Conservation (phyloP, 2,797 vertebrate species). For the Sebastes hopkinsi region DNA sequence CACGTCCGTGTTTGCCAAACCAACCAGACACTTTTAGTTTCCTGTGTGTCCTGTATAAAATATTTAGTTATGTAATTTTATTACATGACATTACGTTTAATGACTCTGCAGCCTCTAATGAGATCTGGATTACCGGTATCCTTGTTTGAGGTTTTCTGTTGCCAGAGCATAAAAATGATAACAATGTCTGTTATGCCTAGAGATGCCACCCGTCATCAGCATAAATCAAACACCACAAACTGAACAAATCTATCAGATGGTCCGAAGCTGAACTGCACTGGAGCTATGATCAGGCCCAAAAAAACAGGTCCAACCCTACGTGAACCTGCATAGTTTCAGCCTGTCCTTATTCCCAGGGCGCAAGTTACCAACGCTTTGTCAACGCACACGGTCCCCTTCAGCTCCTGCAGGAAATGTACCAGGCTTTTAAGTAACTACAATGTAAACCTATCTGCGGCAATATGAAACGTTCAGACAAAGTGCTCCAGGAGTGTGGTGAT, state of each 20-base stretch:
- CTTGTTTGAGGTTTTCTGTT: conserved; percentile 25
- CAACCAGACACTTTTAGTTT: background rate
- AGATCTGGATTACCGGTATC: background rate
- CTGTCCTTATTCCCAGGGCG: accelerated
- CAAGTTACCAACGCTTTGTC: no score
- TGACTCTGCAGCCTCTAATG: conserved; percentile 9
- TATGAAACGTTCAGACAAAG: no score
- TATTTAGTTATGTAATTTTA: background rate
- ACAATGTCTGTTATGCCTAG: conserved; percentile 14
- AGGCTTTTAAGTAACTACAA: no score
- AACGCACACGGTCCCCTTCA: no score
- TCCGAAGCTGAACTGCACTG: background rate
- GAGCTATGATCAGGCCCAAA: background rate
- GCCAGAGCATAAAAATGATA: conserved; percentile 26
- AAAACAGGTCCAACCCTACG: background rate
- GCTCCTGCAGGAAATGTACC: no score
- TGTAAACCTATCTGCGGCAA: no score
- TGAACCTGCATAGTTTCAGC: background rate
- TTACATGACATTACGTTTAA: background rate
- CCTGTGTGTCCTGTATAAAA: background rate
- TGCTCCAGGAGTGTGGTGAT: no score
- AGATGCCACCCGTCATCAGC: background rate
- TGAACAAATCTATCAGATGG: conserved; percentile 24
- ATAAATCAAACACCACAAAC: background rate
- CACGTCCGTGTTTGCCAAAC: background rate